A percentile compares a stretch with the other conserved stretches of the same genome.
Conservation (phyloP, 2,113 vertebrate genomes). For the Corapipo altera region DNA sequence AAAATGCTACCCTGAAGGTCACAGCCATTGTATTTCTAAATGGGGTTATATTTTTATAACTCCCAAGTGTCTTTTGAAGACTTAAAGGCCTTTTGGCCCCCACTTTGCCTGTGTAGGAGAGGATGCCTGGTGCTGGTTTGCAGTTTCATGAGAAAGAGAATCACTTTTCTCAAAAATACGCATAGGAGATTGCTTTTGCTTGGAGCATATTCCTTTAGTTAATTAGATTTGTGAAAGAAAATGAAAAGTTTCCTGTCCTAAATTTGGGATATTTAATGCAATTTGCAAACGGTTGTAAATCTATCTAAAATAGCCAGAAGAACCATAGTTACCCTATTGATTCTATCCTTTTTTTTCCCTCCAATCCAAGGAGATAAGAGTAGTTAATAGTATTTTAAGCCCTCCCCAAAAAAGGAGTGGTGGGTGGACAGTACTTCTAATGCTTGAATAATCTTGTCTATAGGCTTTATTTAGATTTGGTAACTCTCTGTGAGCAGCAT, state of each 20-base stretch:
- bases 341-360: neutral
- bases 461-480: neutral
- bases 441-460: neutral
- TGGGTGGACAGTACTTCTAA: neutral
- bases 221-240: conserved; percentile 37
- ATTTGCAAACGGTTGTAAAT: neutral
- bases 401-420: neutral
- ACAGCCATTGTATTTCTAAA: neutral
- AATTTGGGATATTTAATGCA: neutral
- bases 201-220: conserved; percentile 19
- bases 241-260: conserved; percentile 30
- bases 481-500: neutral
- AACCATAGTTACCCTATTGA: neutral
- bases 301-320: neutral
- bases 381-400: neutral
- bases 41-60: neutral
- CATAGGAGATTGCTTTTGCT: neutral
- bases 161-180: neutral
- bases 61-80: neutral
- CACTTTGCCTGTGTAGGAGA: neutral
- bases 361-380: neutral
- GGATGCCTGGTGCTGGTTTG: neutral
- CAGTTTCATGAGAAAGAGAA: neutral
- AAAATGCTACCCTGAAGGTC: neutral
- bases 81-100: neutral